These are phyloP conservation scores for Mormoops blainvillei DNA, from an alignment of 2,113 vertebrate genomes.

Conservation along the genomic window DNA sequence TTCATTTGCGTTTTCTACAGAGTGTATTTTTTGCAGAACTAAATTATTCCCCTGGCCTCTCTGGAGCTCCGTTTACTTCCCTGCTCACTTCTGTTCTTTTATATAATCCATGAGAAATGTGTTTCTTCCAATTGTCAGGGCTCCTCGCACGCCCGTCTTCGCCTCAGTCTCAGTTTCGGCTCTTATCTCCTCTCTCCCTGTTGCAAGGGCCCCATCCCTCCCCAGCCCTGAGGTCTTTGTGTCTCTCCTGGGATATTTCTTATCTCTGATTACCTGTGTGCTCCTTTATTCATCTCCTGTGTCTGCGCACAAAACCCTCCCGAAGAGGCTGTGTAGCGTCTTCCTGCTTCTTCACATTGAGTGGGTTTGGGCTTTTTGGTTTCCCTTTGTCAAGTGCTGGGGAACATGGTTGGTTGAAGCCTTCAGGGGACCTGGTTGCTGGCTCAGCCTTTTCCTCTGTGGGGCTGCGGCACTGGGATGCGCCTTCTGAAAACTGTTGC, in stretches of 20 bases:
- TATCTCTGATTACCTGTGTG: not conserved
- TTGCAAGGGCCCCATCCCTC: not conserved
- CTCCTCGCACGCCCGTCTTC: not conserved
- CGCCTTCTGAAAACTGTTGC: not conserved
- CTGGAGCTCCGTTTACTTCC: constrained; percentile 2
- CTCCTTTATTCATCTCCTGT: not conserved
- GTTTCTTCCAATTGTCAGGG: not conserved
- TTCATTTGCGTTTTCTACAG: not conserved
- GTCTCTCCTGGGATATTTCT: not conserved
- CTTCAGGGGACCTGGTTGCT: not conserved
- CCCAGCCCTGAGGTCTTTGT: not conserved
- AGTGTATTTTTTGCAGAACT: not conserved
- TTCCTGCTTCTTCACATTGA: not conserved
- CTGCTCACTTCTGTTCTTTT: constrained; percentile 25
- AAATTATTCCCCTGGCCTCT: not conserved
- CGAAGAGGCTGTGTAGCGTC: not conserved
- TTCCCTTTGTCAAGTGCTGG: not conserved
- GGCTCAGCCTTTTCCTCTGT: not conserved
- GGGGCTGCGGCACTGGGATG: not conserved
- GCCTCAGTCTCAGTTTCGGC: not conserved
- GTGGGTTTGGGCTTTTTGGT: not conserved
- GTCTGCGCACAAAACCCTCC: not conserved
- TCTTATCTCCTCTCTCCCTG: constrained; percentile 44
- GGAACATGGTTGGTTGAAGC: not conserved
- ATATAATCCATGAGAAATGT: not conserved